Evolutionary conservation across 1,140 invertebrate species (phyloP), one percentile per base, ranked within the genome.

Genomic region (Lepeophtheirus salmonis): DNA sequence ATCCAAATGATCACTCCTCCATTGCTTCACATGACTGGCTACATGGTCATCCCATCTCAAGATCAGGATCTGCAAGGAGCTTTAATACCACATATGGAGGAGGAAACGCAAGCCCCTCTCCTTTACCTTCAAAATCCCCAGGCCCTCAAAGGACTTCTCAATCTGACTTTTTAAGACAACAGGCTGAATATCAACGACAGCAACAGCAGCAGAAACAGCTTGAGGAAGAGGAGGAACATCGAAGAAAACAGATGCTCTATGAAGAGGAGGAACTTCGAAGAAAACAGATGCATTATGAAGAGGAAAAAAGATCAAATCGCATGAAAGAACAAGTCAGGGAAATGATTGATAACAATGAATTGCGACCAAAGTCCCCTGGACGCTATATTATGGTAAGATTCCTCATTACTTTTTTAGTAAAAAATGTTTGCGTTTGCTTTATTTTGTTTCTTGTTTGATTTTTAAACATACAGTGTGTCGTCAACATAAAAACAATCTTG

Each of bases 261-360:
- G 16, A 60, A 18, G 50, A 52, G 20, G 53, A 61, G 25, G 53
- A 61, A 18, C 59, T 60, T 6, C 41, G 49, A 26, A n/a, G n/a
- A 10, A n/a, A 16, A 3, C 2, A 21, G 18, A 26, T 55, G 48
- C 21, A 21, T 16, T 14, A 49, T 2, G 3, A 21, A 2, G 41
- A 61, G 20, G 49, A 61, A n/a, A 24, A 17, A 10, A 25, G 26
- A 14, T 25, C 55, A 1, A 20, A 21, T 20, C 50, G 41, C 2
- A 48, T 61, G 48, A 61, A 61, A 21, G 48, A 61, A 18, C 54
- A 16, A 13, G 59, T 61, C 13, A 17, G 59, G 17, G 59, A 61
- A 50, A 24, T 61, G 50, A 61, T 61, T 53, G 25, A 25, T 24
- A 61, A 61, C 4, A 17, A 21, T 52, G 21, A 53, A 25, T 16